A percentile compares a stretch with the other conserved stretches of the same genome.
phyloP scores from a whole-genome alignment of 2,888 invertebrate species.

The Heliothis peltigera region DNA sequence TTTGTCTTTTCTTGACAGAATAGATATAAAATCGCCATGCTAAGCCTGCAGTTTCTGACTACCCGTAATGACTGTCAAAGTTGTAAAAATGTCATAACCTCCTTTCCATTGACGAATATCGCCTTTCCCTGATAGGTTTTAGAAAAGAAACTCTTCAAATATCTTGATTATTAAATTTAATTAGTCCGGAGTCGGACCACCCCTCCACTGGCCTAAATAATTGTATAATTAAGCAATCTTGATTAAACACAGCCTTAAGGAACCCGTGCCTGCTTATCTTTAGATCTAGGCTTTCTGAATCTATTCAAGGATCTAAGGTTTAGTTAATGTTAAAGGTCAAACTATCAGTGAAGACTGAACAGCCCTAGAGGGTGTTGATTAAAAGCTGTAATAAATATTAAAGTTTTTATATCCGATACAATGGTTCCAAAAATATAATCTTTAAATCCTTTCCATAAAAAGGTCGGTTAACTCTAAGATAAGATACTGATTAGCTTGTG shows the following conservation, averaged over 20 bases:
- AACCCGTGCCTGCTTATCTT: neutral
- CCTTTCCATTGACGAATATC: neutral
- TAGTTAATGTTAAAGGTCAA: neutral
- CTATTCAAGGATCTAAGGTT: constrained; percentile 5
- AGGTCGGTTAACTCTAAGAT: too few species aligned
- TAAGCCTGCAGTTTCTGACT: too few species aligned
- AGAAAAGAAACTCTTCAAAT: neutral
- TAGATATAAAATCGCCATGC: too few species aligned
- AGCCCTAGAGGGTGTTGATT: too few species aligned
- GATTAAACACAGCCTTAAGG: neutral
- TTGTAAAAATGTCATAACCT: too few species aligned
- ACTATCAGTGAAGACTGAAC: neutral
- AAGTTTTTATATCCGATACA: neutral
- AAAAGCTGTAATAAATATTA: neutral
- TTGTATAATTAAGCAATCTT: neutral
- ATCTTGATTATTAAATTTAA: neutral
- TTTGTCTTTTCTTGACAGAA: too few species aligned
- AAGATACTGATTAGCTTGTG: too few species aligned
- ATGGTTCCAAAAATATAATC: too few species aligned
- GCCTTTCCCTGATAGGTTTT: neutral
- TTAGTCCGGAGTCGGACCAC: neutral
- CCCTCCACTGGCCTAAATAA: neutral
- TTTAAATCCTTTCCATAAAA: too few species aligned
- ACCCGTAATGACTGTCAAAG: too few species aligned
- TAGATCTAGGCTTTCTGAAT: neutral